Conservation (phyloP, 2,888 invertebrate species). For the Drosophila setosimentum region DNA sequence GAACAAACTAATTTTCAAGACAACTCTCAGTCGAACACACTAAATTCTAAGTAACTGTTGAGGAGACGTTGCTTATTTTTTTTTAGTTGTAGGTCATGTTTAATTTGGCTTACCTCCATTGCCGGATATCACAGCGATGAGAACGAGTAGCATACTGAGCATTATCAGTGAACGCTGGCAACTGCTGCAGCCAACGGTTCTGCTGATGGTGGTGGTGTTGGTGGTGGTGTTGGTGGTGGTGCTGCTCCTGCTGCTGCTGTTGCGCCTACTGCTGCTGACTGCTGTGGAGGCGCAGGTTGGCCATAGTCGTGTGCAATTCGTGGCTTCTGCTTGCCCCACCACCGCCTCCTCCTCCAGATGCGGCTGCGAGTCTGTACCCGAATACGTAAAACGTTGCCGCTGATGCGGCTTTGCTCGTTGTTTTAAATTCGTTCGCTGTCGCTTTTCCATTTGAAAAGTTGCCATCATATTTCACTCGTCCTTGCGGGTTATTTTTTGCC, state of each 20-base stretch:
- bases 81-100: neutral
- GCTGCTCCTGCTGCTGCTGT: neutral
- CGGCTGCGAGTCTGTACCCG: constrained; percentile 2
- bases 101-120: constrained; percentile 78
- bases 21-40: neutral
- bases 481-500: constrained; percentile 23
- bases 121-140: constrained; percentile 81
- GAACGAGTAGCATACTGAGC: constrained; percentile 82
- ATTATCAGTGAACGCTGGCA: constrained; percentile 71
- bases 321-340: constrained; percentile 22
- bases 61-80: neutral
- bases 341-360: neutral
- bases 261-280: constrained; percentile 10
- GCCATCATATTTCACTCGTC: constrained; percentile 80
- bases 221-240: constrained; percentile 15
- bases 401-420: constrained; percentile 54
- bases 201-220: constrained; percentile 2
- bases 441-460: constrained; percentile 81
- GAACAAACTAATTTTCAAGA: neutral
- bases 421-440: constrained; percentile 78
- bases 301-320: constrained; percentile 60
- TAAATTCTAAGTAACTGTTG: neutral
- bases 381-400: constrained; percentile 34
- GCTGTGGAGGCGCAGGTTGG: constrained; percentile 43
- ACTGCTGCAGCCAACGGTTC: constrained; percentile 44